Evolutionary conservation across 2,797 vertebrate genomes (phyloP), one percentile per base, ranked within the genome.

Genomic region (Ctenopoma multispine): DNA sequence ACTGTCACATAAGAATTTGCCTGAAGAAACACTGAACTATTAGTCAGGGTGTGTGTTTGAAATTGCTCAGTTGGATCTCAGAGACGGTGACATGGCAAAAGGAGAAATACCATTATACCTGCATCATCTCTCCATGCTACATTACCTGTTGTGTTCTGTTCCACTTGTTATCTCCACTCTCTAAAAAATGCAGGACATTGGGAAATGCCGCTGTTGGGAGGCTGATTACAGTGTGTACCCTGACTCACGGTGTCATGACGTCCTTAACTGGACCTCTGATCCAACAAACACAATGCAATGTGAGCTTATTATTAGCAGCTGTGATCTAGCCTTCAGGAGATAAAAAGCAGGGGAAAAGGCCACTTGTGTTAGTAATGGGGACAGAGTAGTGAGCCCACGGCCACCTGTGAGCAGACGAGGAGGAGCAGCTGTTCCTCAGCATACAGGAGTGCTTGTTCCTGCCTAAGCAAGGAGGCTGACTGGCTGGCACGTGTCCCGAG

Each of bases 371-470:
- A 86, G 84, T 90, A 85, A 84, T 85, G 83, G 79, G 76, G 75
- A 84, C 80, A 80, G 83, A 80, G 77, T 70, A 79, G 72, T 24
- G 38, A 85, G 68, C 75, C 70, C 55, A 63, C 69, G 78, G 87
- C 86, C 91, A 94, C 90, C 89, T 92, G 93, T 85, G 84, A 84
- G 89, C 53, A 48, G 78, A 79, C 77, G 46, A 86, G 68, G 54
- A 76, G 56, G 75, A 91, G 86, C 91, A 93, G 90, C 89, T 94
- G 92, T 85, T 91, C 72, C 64, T 88, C 72, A 75, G 82, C 84
- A 92, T 89, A 93, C 83, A 89, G 88, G 74, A 91, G 89, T 51
- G 89, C 80, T 83, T 92, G 90, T 90, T 91, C 81, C 86, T 82
- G 86, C 68, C 75, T 51, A 48, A 83, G 79, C 21, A 76, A 83